Evolutionary conservation across 2,113 vertebrate species (phyloP).

Genomic region (Stegastes partitus): DNA sequence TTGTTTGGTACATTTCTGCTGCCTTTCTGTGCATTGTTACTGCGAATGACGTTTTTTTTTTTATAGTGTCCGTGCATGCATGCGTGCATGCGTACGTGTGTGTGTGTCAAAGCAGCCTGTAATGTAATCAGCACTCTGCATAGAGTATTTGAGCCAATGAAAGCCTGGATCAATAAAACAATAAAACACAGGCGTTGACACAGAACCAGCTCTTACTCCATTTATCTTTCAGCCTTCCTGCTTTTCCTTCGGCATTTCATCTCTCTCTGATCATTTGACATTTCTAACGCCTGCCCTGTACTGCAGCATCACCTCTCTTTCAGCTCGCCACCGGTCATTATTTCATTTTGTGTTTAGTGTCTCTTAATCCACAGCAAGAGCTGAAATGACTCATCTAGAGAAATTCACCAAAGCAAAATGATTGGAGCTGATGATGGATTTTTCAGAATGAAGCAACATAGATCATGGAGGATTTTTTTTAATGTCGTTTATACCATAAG

Average conservation of each 20-base stretch:
- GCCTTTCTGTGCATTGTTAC: background rate
- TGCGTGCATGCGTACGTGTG: slow-evolving; percentile 2
- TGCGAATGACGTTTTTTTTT: background rate
- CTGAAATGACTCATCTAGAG: background rate
- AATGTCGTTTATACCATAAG: too few relatives aligned
- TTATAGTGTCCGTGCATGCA: background rate
- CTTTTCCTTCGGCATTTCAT: background rate
- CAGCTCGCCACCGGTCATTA: background rate
- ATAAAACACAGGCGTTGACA: slow-evolving; percentile 51
- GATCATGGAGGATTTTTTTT: background rate
- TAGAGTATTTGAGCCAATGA: slow-evolving; percentile 52
- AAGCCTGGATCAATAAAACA: slow-evolving; percentile 58
- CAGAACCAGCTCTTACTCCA: slow-evolving; percentile 13
- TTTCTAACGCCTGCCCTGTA: background rate
- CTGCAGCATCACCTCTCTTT: background rate
- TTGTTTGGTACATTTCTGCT: background rate
- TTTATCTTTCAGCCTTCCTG: background rate
- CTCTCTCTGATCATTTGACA: background rate
- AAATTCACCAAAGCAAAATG: background rate
- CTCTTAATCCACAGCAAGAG: background rate
- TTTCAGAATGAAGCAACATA: background rate
- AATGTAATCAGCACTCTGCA: slow-evolving; percentile 40
- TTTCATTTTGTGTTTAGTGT: background rate
- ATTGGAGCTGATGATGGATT: too few relatives aligned
- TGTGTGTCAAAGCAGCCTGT: slow-evolving; percentile 8